phyloP scores from a whole-genome alignment of 2,888 invertebrate genomes.

The Pardosa pseudoannulata region DNA sequence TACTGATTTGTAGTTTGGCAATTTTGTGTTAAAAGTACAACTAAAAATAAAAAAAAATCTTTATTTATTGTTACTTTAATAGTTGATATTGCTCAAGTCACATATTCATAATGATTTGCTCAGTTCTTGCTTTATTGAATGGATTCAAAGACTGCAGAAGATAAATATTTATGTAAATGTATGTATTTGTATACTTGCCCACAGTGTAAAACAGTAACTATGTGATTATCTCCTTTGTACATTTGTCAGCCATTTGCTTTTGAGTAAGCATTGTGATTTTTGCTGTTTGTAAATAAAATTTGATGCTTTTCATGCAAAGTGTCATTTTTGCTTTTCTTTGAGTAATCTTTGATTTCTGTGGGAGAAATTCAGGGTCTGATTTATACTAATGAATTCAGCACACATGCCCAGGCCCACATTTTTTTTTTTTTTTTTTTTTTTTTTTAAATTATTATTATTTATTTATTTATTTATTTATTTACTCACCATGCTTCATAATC shows the following conservation, averaged over 20 bases:
- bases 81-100: slow-evolving; percentile 47
- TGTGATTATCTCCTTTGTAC: slow-evolving; percentile 45
- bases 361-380: no score
- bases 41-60: not conserved
- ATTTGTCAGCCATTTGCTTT: slow-evolving; percentile 52
- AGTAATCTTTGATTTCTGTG: no score
- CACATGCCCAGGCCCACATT: no score
- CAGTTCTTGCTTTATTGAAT: slow-evolving; percentile 37
- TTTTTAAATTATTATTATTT: no score
- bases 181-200: slow-evolving; percentile 27
- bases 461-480: no score
- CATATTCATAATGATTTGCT: slow-evolving; percentile 44
- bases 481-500: no score
- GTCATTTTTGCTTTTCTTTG: no score
- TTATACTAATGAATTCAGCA: no score
- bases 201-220: slow-evolving; percentile 7
- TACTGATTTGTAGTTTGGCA: no score
- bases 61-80: not conserved
- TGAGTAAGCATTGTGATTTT: slow-evolving; percentile 54
- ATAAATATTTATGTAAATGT: slow-evolving; percentile 32
- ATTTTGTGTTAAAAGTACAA: no score
- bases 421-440: no score
- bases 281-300: slow-evolving; percentile 64
- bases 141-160: slow-evolving; percentile 28
- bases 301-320: slow-evolving; percentile 52